Percentiles rank a stretch among this genome's conserved stretches.
These are phyloP conservation scores for Perithous albicinctus DNA, from an alignment of 2,888 invertebrate genomes.

Conservation along the genomic window DNA sequence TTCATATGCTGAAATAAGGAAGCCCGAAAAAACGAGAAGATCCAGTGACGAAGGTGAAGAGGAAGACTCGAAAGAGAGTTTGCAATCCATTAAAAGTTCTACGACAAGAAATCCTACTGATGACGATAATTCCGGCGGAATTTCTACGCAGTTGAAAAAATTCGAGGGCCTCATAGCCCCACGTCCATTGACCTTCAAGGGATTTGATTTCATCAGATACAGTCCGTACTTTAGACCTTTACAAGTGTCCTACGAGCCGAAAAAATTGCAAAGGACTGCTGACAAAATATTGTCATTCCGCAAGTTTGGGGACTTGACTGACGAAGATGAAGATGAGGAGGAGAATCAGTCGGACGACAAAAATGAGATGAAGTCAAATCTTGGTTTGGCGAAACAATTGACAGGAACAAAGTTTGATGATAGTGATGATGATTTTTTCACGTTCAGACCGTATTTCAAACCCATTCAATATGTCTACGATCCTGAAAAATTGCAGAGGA, in stretches of 20 bases:
- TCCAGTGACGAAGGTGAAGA: neutral
- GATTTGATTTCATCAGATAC: constrained; percentile 73
- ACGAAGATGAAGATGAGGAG: constrained; percentile 15
- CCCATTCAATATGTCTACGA: constrained; percentile 76
- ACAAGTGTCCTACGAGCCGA: constrained; percentile 74
- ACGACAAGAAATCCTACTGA: constrained; percentile 25
- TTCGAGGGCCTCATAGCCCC: neutral
- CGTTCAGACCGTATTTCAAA: constrained; percentile 73
- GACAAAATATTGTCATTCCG: constrained; percentile 57
- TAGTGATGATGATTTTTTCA: constrained; percentile 69
- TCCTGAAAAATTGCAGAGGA: constrained; percentile 70
- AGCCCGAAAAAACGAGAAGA: constrained; percentile 20
- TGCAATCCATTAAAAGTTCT: neutral
- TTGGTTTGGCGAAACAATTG: constrained; percentile 7
- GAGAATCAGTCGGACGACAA: neutral
- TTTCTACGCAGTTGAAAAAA: neutral
- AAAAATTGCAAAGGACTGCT: constrained; percentile 70
- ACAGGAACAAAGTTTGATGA: constrained; percentile 26
- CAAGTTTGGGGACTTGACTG: constrained; percentile 1
- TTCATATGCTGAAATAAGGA: neutral
- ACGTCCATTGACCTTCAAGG: constrained; percentile 30
- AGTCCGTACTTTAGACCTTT: constrained; percentile 78
- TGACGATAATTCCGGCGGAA: constrained; percentile 11
- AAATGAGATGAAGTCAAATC: neutral
- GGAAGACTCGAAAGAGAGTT: constrained; percentile 24